A percentile compares a stretch with the other conserved stretches of the same genome.
These are phyloP conservation scores for Phoeniculus purpureus DNA, from an alignment of 2,797 vertebrate genomes.

Conservation along the genomic window DNA sequence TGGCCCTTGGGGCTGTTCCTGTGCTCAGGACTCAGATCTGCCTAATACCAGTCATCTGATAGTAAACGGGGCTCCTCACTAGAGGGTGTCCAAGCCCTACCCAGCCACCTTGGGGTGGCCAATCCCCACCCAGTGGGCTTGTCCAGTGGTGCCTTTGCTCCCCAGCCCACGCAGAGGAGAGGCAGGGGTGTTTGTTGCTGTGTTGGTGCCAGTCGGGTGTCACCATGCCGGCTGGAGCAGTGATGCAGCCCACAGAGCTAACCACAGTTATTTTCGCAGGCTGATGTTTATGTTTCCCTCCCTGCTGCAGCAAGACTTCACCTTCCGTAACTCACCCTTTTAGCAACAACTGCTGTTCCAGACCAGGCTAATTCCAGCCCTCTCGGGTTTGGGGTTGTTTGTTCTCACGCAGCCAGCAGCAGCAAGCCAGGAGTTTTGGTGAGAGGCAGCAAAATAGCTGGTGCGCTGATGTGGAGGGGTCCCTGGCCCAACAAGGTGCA, in stretches of 20 bases:
- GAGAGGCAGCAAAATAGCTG: neutral
- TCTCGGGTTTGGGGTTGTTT: neutral
- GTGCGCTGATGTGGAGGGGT: accelerated
- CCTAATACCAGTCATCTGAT: accelerated
- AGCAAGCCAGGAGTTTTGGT: neutral
- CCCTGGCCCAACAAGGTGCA: accelerated
- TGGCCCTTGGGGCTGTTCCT: neutral
- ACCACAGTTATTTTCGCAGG: constrained; percentile 35
- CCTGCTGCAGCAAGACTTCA: neutral
- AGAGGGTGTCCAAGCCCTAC: accelerated
- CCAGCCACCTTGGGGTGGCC: neutral
- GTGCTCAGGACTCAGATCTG: neutral
- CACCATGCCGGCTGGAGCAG: neutral
- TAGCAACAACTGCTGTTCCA: neutral
- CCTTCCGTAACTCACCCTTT: neutral
- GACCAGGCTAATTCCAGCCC: neutral
- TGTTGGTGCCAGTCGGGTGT: neutral
- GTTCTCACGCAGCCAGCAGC: neutral
- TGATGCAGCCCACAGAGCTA: constrained; percentile 9
- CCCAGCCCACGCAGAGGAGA: neutral
- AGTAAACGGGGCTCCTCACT: accelerated
- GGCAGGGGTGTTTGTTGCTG: neutral
- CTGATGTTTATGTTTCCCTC: neutral
- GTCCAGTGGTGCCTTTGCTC: neutral
- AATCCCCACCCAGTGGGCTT: too few species aligned